Conservation (phyloP, 2,113 vertebrate species). For the Myotis lucifugus region DNA sequence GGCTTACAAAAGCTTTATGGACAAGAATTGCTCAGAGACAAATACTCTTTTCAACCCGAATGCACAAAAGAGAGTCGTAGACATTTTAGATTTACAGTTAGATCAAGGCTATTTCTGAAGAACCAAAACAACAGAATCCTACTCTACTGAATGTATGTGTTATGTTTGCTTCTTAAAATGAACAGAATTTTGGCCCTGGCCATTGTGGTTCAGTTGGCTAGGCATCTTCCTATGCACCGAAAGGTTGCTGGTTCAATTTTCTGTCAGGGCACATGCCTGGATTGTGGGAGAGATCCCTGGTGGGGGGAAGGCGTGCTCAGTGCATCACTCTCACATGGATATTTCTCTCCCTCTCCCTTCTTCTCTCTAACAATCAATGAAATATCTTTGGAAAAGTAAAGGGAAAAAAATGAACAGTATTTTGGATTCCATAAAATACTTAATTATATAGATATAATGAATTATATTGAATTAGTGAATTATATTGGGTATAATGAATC, state of each 20-base stretch:
- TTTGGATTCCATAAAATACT: neutral
- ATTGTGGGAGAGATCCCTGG: neutral
- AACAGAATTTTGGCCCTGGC: neutral
- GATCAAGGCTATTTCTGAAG: conserved; percentile 5
- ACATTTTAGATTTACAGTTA: conserved; percentile 53
- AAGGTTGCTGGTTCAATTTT: neutral
- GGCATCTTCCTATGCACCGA: neutral
- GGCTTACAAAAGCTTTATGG: conserved; percentile 37
- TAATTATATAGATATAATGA: neutral
- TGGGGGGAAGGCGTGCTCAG: too few relatives aligned
- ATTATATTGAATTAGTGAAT: neutral
- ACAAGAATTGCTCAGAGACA: conserved; percentile 62
- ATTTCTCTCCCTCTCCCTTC: neutral
- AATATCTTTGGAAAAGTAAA: neutral
- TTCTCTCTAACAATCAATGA: neutral
- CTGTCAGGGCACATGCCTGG: neutral
- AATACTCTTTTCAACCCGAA: conserved; percentile 40
- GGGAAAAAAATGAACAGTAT: neutral
- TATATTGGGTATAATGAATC: neutral
- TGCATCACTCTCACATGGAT: neutral
- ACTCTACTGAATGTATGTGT: neutral
- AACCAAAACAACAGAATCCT: neutral
- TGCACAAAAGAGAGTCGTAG: conserved; percentile 18
- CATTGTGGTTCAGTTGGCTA: neutral
- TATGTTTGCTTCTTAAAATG: neutral